Evolutionary conservation across 2,888 invertebrate species (phyloP).

Genomic region (Alloplasta piceator): DNA sequence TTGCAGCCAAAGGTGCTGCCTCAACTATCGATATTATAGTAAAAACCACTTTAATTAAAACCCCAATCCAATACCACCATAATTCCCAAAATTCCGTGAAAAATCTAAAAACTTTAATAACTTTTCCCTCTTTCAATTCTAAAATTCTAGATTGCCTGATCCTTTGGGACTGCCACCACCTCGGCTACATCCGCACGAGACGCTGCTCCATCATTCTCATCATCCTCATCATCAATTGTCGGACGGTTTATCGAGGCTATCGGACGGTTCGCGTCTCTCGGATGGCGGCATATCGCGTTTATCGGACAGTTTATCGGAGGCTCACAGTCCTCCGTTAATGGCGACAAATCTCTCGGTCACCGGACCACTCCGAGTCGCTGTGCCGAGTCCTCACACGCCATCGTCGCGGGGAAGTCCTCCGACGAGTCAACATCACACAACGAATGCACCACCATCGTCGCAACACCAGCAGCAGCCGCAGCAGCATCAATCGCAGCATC

Average conservation of each 20-base stretch:
- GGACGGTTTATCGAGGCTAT: constrained; percentile 81
- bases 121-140: not conserved
- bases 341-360: constrained; percentile 82
- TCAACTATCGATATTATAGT: too few relatives aligned
- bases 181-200: constrained; percentile 79
- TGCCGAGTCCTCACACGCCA: constrained; percentile 82
- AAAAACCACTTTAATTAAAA: too few relatives aligned
- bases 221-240: constrained; percentile 75
- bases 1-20: too few relatives aligned
- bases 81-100: not conserved
- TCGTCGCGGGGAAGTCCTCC: constrained; percentile 82
- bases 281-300: constrained; percentile 81
- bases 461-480: constrained; percentile 66
- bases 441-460: too few relatives aligned
- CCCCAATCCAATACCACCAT: too few relatives aligned
- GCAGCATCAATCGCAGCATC: constrained; percentile 25
- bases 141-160: constrained; percentile 80
- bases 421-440: constrained; percentile 68
- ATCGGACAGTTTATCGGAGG: constrained; percentile 81
- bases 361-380: constrained; percentile 81
- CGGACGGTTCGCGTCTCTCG: constrained; percentile 80
- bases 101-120: too few relatives aligned
- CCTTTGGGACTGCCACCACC: constrained; percentile 80
- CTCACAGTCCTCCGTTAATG: constrained; percentile 82
- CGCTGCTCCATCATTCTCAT: constrained; percentile 77